Conservation (phyloP, 2,888 invertebrate genomes). For the Cerastis leucographa region DNA sequence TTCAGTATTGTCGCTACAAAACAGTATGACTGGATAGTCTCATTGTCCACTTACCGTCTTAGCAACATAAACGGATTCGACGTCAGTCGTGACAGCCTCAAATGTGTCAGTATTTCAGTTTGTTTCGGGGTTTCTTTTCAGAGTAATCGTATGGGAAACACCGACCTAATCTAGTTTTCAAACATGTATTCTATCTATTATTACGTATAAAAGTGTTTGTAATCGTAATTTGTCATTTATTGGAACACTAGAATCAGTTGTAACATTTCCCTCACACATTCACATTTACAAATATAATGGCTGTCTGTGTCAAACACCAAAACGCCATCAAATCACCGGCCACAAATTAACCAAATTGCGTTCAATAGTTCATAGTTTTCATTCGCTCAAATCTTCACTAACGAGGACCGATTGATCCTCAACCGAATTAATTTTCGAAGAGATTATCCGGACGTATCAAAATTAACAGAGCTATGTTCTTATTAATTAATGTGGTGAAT, state of each 20-base stretch:
- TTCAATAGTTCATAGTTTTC: conserved; percentile 24
- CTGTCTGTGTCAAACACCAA: not conserved
- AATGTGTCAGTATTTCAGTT: not conserved
- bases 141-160: not conserved
- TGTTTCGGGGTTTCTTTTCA: not conserved
- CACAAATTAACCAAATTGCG: conserved; percentile 20
- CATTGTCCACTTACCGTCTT: not conserved
- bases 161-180: not conserved
- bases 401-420: conserved; percentile 37
- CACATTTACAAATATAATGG: not conserved
- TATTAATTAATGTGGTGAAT: conserved; percentile 61
- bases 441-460: conserved; percentile 44
- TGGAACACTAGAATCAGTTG: not conserved
- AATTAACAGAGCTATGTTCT: conserved; percentile 58
- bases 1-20: not conserved
- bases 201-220: not conserved
- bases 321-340: not conserved
- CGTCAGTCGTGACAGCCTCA: not conserved
- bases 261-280: not conserved
- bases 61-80: not conserved
- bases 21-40: too few relatives aligned
- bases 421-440: conserved; percentile 44
- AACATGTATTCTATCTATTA: not conserved
- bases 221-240: not conserved
- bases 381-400: conserved; percentile 32